Evolutionary conservation across 2,797 vertebrate genomes (phyloP), one percentile per base, ranked within the genome.

Genomic region (Smutsia temminckii): DNA sequence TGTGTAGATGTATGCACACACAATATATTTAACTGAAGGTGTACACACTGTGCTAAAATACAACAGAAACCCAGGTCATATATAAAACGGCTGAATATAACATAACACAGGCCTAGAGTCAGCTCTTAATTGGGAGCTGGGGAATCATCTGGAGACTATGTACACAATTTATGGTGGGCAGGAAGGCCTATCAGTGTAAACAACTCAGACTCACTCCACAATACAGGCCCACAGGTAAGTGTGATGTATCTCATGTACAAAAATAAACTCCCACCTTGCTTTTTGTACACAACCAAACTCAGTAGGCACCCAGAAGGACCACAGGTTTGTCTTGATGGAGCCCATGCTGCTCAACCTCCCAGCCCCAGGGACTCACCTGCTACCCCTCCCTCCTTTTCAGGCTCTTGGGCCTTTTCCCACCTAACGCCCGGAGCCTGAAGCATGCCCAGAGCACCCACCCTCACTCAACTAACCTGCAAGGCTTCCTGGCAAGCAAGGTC

Each of bases 171-270:
- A 88, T 88, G 89, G 84, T 95, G 89, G 91, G 93, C 94, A 94
- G 94, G 91, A 97, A 97, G 98, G 97, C 94, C 2, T 46, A 97
- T 96, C 0, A 0, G 90, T 98, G 98, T 97, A 98, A 98, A 98
- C 97, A 98, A 97, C 97, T 97, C 97, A 96, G 94, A 98, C 97
- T 97, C 74, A 97, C 87, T 97, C 96, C 97, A 98, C 97, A 97
- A 97, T 97, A 98, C 98, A 98, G 98, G 98, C 98, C 98, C 98
- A 98, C 97, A 96, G 97, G 49, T 97, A 96, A 87, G 96, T 88
- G 46, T 98, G 96, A 98, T 97, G 97, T 97, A 97, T 93, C 97
- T 98, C 97, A 97, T 97, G 96, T 98, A 98, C 98, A 98, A 98
- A 98, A 98, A 98, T 97, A 98, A 80, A 96, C 40, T 87, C 85